Evolutionary conservation across 2,113 vertebrate species (phyloP).

Genomic region (Baryphthengus martii): DNA sequence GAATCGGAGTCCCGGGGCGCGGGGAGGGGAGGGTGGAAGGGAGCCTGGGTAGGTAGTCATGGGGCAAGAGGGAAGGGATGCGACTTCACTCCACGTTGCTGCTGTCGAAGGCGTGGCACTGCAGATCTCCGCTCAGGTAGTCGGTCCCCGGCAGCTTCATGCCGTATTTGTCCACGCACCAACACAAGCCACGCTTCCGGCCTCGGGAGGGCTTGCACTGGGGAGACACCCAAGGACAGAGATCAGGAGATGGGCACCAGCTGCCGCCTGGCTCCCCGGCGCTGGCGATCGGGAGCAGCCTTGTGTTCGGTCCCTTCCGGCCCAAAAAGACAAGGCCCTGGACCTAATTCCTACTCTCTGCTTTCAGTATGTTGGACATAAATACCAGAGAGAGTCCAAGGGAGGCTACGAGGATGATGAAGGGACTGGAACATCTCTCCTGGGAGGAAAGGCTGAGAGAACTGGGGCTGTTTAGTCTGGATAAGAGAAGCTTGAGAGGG

Average conservation of each 20-base stretch:
- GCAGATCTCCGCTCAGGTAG: slow-evolving; percentile 90
- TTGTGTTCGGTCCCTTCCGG: background rate
- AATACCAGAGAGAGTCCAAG: no score
- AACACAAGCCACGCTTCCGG: slow-evolving; percentile 94
- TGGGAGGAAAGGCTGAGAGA: no score
- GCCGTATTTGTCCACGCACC: slow-evolving; percentile 98
- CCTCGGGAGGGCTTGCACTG: slow-evolving; percentile 98
- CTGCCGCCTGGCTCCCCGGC: fast-evolving
- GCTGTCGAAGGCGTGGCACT: slow-evolving; percentile 94
- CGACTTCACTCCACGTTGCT: slow-evolving; percentile 89
- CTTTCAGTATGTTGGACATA: no score
- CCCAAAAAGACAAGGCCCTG: background rate
- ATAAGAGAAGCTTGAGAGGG: no score
- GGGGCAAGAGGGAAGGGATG: slow-evolving; percentile 66
- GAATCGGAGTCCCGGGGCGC: slow-evolving; percentile 69
- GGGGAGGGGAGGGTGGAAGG: slow-evolving; percentile 71
- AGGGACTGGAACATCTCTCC: no score
- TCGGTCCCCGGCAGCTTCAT: slow-evolving; percentile 93
- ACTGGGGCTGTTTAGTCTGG: no score
- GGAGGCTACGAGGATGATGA: no score
- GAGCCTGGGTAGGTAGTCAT: slow-evolving; percentile 62
- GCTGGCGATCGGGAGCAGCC: background rate
- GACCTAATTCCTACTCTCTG: background rate
- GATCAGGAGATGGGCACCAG: background rate
- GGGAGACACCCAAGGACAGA: slow-evolving; percentile 11